Percentiles rank a stretch among this genome's conserved stretches.
These are phyloP conservation scores for Tryphoninae sp. DNA, from an alignment of 2,888 invertebrate genomes.

Conservation along the genomic window DNA sequence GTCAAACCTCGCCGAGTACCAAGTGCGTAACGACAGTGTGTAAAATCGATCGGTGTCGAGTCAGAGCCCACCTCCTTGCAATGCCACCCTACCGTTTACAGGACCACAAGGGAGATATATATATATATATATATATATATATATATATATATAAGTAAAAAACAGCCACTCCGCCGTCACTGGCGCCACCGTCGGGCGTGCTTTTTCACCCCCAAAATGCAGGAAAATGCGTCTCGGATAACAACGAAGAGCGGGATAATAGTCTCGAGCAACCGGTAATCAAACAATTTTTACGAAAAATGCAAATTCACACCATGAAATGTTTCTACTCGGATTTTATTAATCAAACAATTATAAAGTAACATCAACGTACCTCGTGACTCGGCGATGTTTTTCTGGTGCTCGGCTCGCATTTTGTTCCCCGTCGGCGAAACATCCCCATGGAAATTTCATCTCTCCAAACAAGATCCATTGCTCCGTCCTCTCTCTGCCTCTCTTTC, in stretches of 20 bases:
- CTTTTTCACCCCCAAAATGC: slow-evolving; percentile 51
- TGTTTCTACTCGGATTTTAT: too few relatives aligned
- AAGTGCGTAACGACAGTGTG: slow-evolving; percentile 63
- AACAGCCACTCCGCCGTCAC: slow-evolving; percentile 61
- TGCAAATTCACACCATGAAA: too few relatives aligned
- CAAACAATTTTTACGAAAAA: background rate
- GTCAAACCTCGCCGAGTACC: slow-evolving; percentile 57
- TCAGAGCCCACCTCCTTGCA: slow-evolving; percentile 51
- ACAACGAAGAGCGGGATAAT: slow-evolving; percentile 15
- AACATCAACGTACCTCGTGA: slow-evolving; percentile 36
- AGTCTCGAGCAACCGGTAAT: background rate
- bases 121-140: too few relatives aligned
- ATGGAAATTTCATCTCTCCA: background rate
- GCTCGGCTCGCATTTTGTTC: slow-evolving; percentile 25
- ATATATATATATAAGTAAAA: too few relatives aligned
- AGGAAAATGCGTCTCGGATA: slow-evolving; percentile 50
- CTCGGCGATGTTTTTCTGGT: background rate
- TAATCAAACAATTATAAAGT: background rate
- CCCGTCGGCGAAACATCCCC: slow-evolving; percentile 6
- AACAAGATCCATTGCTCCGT: slow-evolving; percentile 1
- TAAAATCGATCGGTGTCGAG: slow-evolving; percentile 75
- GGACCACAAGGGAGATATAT: slow-evolving; percentile 55
- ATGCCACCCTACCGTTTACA: slow-evolving; percentile 41
- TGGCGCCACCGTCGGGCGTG: slow-evolving; percentile 72
- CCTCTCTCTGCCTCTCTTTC: too few relatives aligned